Percentiles rank a stretch among this genome's conserved stretches.
Evolutionary conservation across 2,888 invertebrate genomes (phyloP).

Genomic region (Enchytraeus crypticus): DNA sequence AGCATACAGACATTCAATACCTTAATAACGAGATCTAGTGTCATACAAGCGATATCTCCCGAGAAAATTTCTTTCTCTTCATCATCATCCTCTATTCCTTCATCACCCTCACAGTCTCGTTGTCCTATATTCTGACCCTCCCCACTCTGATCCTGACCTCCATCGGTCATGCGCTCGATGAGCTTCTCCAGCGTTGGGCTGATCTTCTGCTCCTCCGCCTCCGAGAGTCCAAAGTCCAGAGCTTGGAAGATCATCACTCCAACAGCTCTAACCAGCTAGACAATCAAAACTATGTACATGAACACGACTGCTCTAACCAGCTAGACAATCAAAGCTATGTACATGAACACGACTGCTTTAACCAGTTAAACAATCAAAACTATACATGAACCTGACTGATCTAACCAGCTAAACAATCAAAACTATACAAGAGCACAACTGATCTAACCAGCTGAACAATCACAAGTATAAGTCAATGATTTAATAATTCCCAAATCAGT

Average conservation of each 20-base stretch:
- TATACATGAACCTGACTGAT: slow-evolving; percentile 61
- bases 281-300: slow-evolving; percentile 51
- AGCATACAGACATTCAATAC: slow-evolving; percentile 4
- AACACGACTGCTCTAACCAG: slow-evolving; percentile 57
- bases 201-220: slow-evolving; percentile 76
- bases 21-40: slow-evolving; percentile 58
- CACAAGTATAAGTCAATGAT: too few relatives aligned
- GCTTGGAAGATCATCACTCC: slow-evolving; percentile 79
- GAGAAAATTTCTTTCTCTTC: slow-evolving; percentile 17
- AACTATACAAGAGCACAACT: too few relatives aligned
- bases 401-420: slow-evolving; percentile 38
- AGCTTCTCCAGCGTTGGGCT: slow-evolving; percentile 75
- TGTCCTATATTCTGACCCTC: slow-evolving; percentile 2
- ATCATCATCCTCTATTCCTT: slow-evolving; percentile 22
- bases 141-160: slow-evolving; percentile 50
- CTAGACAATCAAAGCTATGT: slow-evolving; percentile 36
- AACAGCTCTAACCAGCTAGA: slow-evolving; percentile 47
- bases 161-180: slow-evolving; percentile 73
- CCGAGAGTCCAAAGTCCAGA: slow-evolving; percentile 75
- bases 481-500: too few relatives aligned
- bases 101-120: slow-evolving; percentile 13
- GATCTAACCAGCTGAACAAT: too few relatives aligned
- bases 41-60: slow-evolving; percentile 72
- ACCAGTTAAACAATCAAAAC: slow-evolving; percentile 37
- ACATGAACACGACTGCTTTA: slow-evolving; percentile 60